Conservation (phyloP, 2,797 vertebrate genomes). For the Champsocephalus gunnari region DNA sequence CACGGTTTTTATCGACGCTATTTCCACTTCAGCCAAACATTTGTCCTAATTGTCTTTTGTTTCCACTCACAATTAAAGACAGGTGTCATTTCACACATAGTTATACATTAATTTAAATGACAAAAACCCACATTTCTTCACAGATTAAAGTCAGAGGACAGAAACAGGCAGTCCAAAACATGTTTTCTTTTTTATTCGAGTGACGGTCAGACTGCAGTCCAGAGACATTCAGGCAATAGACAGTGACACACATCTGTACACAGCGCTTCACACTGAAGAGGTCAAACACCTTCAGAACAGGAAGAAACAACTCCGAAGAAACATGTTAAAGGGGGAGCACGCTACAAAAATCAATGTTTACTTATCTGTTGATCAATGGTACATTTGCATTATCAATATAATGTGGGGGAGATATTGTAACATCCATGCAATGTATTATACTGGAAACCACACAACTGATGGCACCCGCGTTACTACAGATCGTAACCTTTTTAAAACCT, state of each 20-base stretch:
- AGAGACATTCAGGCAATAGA: slow-evolving; percentile 84
- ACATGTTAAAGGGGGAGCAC: slow-evolving; percentile 62
- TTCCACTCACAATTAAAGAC: too few species aligned
- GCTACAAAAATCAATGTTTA: slow-evolving; percentile 58
- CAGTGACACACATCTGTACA: slow-evolving; percentile 82
- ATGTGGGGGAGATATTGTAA: slow-evolving; percentile 41
- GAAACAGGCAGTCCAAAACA: slow-evolving; percentile 72
- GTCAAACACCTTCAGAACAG: slow-evolving; percentile 71
- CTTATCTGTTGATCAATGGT: slow-evolving; percentile 42
- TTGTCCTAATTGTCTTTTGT: too few species aligned
- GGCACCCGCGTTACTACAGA: slow-evolving; percentile 51
- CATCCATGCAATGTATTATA: slow-evolving; percentile 69
- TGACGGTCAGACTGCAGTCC: slow-evolving; percentile 82
- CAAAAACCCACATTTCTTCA: background rate
- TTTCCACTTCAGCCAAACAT: too few species aligned
- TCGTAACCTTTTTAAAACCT: slow-evolving; percentile 43
- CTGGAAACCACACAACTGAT: slow-evolving; percentile 52
- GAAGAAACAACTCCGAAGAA: slow-evolving; percentile 63
- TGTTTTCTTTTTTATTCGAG: slow-evolving; percentile 78
- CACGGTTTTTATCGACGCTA: too few species aligned
- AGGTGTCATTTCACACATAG: background rate
- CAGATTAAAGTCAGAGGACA: slow-evolving; percentile 34
- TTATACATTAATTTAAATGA: background rate
- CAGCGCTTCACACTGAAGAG: slow-evolving; percentile 79
- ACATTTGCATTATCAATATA: slow-evolving; percentile 29